Evolutionary conservation across 2,797 vertebrate species (phyloP).

Genomic region (Austrolebias charrua): DNA sequence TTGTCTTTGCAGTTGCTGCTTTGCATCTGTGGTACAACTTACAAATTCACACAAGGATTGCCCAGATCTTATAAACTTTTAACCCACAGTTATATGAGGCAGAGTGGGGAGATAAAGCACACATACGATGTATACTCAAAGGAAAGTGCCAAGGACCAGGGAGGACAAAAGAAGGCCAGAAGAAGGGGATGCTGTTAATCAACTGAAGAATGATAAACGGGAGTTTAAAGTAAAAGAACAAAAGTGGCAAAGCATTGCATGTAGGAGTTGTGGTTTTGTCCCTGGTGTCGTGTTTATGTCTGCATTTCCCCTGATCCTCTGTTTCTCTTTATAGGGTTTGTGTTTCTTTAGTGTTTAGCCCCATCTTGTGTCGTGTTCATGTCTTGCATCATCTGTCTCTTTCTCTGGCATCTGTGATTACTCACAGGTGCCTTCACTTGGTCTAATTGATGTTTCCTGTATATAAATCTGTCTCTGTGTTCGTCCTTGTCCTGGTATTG

Average conservation of each 20-base stretch:
- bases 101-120: constrained; percentile 31
- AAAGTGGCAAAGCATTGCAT: constrained; percentile 3
- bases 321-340: too few relatives aligned
- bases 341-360: too few relatives aligned
- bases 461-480: too few relatives aligned
- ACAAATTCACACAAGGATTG: neutral
- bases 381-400: too few relatives aligned
- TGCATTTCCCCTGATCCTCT: too few relatives aligned
- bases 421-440: too few relatives aligned
- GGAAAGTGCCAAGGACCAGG: constrained; percentile 30
- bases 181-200: constrained; percentile 20
- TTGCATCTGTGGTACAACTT: neutral
- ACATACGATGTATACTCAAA: constrained; percentile 39
- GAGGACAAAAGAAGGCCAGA: constrained; percentile 10
- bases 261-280: too few relatives aligned
- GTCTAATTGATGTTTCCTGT: too few relatives aligned
- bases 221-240: constrained; percentile 23
- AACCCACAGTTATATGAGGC: neutral
- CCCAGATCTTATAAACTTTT: neutral
- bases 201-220: constrained; percentile 23
- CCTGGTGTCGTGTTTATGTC: too few relatives aligned
- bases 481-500: too few relatives aligned
- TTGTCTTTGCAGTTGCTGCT: neutral
- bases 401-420: too few relatives aligned
- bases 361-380: too few relatives aligned